Evolutionary conservation across 2,113 vertebrate genomes (phyloP), one percentile per base, ranked within the genome.

Genomic region (Bothrops jararaca): DNA sequence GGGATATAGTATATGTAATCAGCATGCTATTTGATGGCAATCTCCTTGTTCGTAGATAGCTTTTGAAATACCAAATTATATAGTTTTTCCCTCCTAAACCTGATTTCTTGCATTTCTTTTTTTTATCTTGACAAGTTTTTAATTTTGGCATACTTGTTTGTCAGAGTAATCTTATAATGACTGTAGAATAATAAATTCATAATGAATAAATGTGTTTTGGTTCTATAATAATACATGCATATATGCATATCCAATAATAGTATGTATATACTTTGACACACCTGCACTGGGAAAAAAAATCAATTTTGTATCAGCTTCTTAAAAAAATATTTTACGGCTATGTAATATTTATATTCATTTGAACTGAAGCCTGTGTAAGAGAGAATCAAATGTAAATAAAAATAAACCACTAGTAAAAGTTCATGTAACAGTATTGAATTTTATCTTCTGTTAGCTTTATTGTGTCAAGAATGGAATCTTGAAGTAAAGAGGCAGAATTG

Each of bases 11-110:
- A 92, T 34, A 10, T 3, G 50, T 29, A 29, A 89, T 56, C 4
- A 92, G 3, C 12, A 3, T 92, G 18, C 0, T 64, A 85, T 91
- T 93, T 93, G 4, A 6, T 34, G 22, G 91, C 95, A 94, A 69
- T 42, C 0, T 0, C 0, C 90, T 1, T 12, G 50, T 93, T 93
- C 88, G 22, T 94, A 91, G 26, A 34, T 89, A 0, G 80, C 89
- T 91, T 86, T 0, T 23, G 52, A 93, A 93, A 12, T 92, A 1
- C 52, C 64, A 92, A 1, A 0, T 87, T 34, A 50, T 3, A n/a
- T 89, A 58, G 1, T 80, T 54, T 93, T 91, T 90, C 57, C 8
- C 29, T 64, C 8, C 29, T 60, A 88, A 69, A 74, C 4, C 45
- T 34, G 18, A 74, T 74, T 64, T 24, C 5, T 39, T 89, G 22